These are phyloP conservation scores for Nebria brevicollis DNA, from an alignment of 2,888 invertebrate genomes.

Conservation along the genomic window DNA sequence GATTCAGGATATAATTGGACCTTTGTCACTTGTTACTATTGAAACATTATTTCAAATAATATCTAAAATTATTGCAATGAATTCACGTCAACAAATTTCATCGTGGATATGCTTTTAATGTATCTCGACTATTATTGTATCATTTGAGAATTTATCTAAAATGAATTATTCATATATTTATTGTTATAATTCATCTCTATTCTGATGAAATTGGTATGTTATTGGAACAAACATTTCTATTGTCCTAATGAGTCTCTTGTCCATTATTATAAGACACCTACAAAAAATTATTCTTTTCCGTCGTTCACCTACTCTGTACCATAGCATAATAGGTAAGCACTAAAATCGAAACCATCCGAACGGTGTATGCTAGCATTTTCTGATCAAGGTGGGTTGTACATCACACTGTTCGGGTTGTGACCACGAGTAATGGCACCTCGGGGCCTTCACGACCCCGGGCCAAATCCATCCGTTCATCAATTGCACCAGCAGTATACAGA, in stretches of 20 bases:
- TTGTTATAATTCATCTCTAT: too few relatives aligned
- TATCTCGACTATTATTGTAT: too few relatives aligned
- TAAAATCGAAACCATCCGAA: constrained; percentile 14
- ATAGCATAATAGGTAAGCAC: constrained; percentile 29
- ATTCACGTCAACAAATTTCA: too few relatives aligned
- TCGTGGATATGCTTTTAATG: too few relatives aligned
- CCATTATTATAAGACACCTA: constrained; percentile 16
- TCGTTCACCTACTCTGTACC: neutral
- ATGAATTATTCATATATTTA: too few relatives aligned
- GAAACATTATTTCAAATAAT: too few relatives aligned
- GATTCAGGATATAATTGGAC: neutral
- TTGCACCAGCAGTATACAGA: constrained; percentile 20
- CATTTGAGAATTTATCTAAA: too few relatives aligned
- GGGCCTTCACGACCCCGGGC: constrained; percentile 50
- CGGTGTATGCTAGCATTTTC: constrained; percentile 20
- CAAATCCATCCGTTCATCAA: constrained; percentile 51
- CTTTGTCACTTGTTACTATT: too few relatives aligned
- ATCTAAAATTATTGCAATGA: too few relatives aligned
- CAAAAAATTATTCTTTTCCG: constrained; percentile 23
- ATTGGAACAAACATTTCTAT: too few relatives aligned
- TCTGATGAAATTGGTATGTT: too few relatives aligned
- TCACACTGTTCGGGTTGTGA: constrained; percentile 45
- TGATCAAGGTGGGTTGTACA: constrained; percentile 32
- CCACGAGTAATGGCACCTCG: constrained; percentile 55
- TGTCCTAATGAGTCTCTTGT: neutral